Base-by-base conservation (phyloP, 2,113 vertebrate species). In the Saguinus imperator region DNA sequence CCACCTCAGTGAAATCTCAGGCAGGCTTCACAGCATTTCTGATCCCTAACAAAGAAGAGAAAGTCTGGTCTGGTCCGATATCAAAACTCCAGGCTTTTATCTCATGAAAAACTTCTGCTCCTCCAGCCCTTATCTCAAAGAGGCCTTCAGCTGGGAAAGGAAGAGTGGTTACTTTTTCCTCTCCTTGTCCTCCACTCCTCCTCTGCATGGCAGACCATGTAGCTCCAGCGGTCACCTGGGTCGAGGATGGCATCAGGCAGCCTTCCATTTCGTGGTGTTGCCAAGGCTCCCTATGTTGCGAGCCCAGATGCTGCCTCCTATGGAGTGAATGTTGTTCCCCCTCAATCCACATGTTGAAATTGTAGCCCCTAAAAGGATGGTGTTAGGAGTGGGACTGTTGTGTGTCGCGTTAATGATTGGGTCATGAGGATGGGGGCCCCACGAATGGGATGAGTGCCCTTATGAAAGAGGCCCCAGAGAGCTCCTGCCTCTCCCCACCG, bases 271-370 rank as follows among this genome's bases (percentile, higher is more conserved):
- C 5, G 1, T 8, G 58, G 29, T 4, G 5, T 20, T 40, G 8
- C 32, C 43, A 40, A 14, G 68, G 43, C 3, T 50, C 21, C 35
- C 18, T 10, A 17, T 27, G 35, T 9, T 2, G 0, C 0, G 0
- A 20, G 64, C 40, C 10, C 58, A 9, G 27, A 27, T 11, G 6
- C 2, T 16, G 50, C 20, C 3, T 57, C 37, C 16, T 73, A 21
- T 6, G 37, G 29, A 57, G 20, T n/a, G n/a, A 27, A 32, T 27
- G 50, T 48, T 29, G 32, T 66, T 18, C 8, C 6, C 58, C 29
- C 40, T 6, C n/a, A 27, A 43, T 43, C 27, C n/a, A 29, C 40
- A 5, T 29, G 23, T 40, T 58, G 80, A 58, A 58, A 58, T n/a
- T 25, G 23, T 12, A 40, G n/a, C 23, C n/a, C 52, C 27, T 29